A percentile compares a stretch with the other conserved stretches of the same genome.
phyloP scores from a whole-genome alignment of 2,113 vertebrate species.

The Myanophis thanlyinensis region DNA sequence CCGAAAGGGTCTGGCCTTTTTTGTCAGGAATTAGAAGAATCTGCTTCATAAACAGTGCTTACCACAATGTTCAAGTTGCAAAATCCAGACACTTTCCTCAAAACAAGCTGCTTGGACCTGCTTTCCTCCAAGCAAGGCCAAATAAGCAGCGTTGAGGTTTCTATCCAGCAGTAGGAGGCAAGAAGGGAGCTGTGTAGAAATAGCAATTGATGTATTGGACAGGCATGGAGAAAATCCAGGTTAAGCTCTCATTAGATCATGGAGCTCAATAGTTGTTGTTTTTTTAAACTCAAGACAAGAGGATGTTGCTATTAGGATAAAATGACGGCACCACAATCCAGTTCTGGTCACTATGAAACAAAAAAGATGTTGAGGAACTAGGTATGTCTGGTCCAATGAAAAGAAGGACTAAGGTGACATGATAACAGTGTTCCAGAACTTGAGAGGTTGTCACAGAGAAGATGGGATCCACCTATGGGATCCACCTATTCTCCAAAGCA shows the following conservation, averaged over 20 bases:
- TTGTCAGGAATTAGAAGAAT: slow-evolving; percentile 12
- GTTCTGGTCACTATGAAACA: neutral
- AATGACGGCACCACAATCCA: neutral
- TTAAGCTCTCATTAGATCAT: neutral
- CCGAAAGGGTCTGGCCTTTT: neutral
- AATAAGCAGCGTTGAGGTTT: neutral
- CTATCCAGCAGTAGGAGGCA: neutral
- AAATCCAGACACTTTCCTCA: neutral
- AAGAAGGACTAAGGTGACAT: neutral
- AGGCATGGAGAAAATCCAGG: neutral
- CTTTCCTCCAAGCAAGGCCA: neutral
- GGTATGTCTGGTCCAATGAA: neutral
- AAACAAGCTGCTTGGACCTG: neutral
- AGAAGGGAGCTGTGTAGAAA: neutral
- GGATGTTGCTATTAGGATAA: neutral
- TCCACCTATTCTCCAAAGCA: neutral
- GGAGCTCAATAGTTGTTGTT: neutral
- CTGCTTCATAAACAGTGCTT: neutral
- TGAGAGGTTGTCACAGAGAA: neutral
- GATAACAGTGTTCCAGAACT: neutral
- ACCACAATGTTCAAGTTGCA: slow-evolving; percentile 9
- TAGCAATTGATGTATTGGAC: neutral
- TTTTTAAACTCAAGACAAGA: neutral
- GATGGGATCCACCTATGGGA: neutral
- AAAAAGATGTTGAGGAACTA: neutral